Evolutionary conservation across 64 coral and sea anemone species (phyloP), one percentile per base, ranked within the genome.

Genomic region (Montipora sp.): DNA sequence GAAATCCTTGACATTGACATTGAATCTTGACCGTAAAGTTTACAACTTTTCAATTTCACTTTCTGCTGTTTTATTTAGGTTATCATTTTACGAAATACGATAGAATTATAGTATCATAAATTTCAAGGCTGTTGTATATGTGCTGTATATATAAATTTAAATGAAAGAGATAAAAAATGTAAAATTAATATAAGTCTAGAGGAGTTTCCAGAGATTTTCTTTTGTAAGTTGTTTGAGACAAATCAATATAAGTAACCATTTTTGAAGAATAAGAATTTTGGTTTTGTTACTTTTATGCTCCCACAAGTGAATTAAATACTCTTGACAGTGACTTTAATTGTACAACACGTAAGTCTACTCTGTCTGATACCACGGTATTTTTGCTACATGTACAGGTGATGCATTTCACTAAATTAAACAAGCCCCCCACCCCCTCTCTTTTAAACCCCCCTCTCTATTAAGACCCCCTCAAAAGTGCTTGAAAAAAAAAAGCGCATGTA

Each of bases 281-380:
- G 77, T 77, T 88, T 88, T 88, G 87, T 88, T 88, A 88, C 87
- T 88, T 88, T 88, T 88, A 88, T 50, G 87, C 87, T 88, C 87
- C 87, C 73, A 88, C 87, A 88, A 88, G 87, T 88, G 87, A 88
- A 88, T 88, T 88, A 89, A 81, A 81, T 60, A 81, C 79, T 81
- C 59, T 81, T 81, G 79, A 59, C 79, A 81, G 55, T 81, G 79
- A 81, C 79, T 81, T 81, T 81, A 78, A 78, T 78, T 75, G 73
- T 75, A 75, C 73, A 75, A 75, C 2, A 9, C 73, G 43, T 47
- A 75, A 75, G 73, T 75, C 36, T 36, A 2, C 36, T 36, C 1
- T 2, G 36, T 36, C 36, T 36, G 36, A 36, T 36, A 36, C 36
- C 36, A 36, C 2, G 36, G 36, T 36, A 36, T 2, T 36, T 36